Conservation (phyloP, 2,797 vertebrate genomes). For the Crenichthys baileyi region DNA sequence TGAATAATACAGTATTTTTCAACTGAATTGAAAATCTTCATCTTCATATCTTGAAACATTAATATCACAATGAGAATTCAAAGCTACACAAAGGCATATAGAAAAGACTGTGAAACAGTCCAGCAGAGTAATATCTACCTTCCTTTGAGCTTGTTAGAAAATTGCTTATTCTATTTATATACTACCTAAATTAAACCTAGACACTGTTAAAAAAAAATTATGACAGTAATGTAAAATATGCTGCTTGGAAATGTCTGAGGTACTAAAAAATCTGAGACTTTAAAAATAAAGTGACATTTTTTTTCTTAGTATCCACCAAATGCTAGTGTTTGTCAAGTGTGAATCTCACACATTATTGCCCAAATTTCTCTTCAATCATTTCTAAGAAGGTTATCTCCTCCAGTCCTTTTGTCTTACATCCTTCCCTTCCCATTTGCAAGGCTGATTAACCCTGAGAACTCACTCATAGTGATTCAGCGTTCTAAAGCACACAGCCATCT, state of each 20-base stretch:
- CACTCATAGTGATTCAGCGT: constrained; percentile 49
- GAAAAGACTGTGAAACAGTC: background rate
- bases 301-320: background rate
- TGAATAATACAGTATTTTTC: background rate
- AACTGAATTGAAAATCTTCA: background rate
- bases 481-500: constrained; percentile 18
- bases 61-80: background rate
- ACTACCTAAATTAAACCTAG: background rate
- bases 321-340: constrained; percentile 16
- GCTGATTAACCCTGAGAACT: constrained; percentile 72
- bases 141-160: background rate
- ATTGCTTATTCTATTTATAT: background rate
- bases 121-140: background rate
- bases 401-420: constrained; percentile 53
- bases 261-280: constrained; percentile 34
- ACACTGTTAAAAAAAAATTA: background rate
- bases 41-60: too few relatives aligned
- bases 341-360: constrained; percentile 21
- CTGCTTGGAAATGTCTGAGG: constrained; percentile 56
- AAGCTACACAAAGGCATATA: background rate
- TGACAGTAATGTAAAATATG: constrained; percentile 28
- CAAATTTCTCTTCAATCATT: constrained; percentile 57
- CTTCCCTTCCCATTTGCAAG: constrained; percentile 67
- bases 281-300: constrained; percentile 30
- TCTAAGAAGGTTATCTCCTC: constrained; percentile 62